Base-by-base conservation (phyloP, 2,888 invertebrate species). In the Vandiemenella viatica region DNA sequence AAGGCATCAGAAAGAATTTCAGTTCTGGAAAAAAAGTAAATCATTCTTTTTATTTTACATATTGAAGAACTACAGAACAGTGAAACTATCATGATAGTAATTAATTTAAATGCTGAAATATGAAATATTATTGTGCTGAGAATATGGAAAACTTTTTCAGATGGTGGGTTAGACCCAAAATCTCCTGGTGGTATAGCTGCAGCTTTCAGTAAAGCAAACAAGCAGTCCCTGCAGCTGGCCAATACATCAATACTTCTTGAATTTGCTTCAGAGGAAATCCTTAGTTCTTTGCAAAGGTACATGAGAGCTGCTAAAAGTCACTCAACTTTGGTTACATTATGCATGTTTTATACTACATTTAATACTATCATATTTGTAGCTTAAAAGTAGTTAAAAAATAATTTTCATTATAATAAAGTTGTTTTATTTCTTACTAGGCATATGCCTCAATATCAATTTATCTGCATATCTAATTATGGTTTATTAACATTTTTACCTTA, bases 201-300 rank as follows among this genome's bases (percentile, higher is more conserved):
- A 1, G 88, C 89, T 0, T 90, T 91, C 67, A 88, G 87, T 49
- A 89, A 90, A 61, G 89, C 91, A 19, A 91, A 86, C 64, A 77
- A 78, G 62, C 83, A 85, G 59, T 88, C 92, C 1, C 65, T 91
- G 7, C 74, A 82, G 51, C 67, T 90, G 20, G 88, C 90, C 8
- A 92, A 92, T 60, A 82, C 85, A 0, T 92, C 91, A 0, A 72
- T 90, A 8, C 77, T 90, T 59, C 79, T 85, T 50, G 91, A 92
- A 64, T 79, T 87, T 54, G 85, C 89, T 0, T 89, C 91, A 1
- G 84, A 86, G 58, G 87, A 90, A 67, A 80, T 91, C 20, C 67
- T 90, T 10, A 84, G 84, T 60, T 76, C 79, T 3, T 65, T 79
- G 19, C 68, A 71, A 58, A 71, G 72, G 75, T 75, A 65, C 10